Base-by-base conservation (phyloP, 2,888 invertebrate species). In the Marasmarcha lunaedactyla region DNA sequence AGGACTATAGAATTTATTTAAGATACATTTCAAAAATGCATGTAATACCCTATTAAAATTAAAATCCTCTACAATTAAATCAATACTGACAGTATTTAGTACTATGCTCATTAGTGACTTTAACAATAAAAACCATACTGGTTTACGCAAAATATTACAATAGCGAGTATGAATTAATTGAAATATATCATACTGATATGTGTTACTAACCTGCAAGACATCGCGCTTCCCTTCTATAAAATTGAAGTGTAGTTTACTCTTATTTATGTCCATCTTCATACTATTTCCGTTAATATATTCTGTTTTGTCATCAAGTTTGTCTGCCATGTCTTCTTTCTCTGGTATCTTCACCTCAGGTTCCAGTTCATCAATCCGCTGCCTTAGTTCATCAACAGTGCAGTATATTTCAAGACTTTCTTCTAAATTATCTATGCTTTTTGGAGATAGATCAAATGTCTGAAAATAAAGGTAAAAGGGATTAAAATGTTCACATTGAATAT, bases 351-450 rank as follows among this genome's bases (percentile, higher is more conserved):
- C 47, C 39, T 79, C 78, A 0, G 83, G 78, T 46, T 79, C 76
- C 49, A 84, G 47, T 1, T 62, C 77, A 33, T 71, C 73, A 45
- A 86, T 86, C 49, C 85, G 74, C 48, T 87, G 85, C 39, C 87
- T 66, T 26, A 89, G 61, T 55, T 89, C 89, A 52, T 89, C 89
- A 35, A 88, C 89, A 1, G 89, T 86, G 66, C 89, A 89, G 63
- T 89, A 90, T 44, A 89, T 87, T 54, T 88, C 87, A 49, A 88
- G 65, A 15, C 85, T 83, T 44, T 87, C 86, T 57, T 87, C 86
- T 42, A 86, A 63, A 42, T 85, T 74, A 39, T 84, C 84, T 46
- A 79, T 72, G 43, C 64, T 72, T 48, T 84, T 84, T 15, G 79
- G 78, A 2, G 81, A 81, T 42, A 84, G 53, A 46, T 83, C 79